A percentile compares a stretch with the other conserved stretches of the same genome.
These are phyloP conservation scores for Alitta virens DNA, from an alignment of 2,888 invertebrate genomes.

Conservation along the genomic window DNA sequence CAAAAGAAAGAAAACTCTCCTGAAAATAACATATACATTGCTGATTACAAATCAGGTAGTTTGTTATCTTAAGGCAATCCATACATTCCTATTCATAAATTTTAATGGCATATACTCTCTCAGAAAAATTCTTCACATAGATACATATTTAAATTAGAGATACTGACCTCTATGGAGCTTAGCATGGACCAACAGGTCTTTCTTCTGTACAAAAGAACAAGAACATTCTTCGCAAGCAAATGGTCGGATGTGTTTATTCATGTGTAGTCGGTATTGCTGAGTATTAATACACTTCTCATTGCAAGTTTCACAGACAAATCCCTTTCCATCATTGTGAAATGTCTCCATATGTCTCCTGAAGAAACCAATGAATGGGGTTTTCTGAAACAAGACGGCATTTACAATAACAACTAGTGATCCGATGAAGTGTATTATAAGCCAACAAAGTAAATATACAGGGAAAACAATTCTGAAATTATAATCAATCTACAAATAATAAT, in stretches of 20 bases:
- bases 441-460: no score
- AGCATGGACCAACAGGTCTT: slow-evolving; percentile 5
- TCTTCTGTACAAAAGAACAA: background rate
- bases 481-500: no score
- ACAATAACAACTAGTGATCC: no score
- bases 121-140: no score
- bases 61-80: no score
- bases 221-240: slow-evolving; percentile 14
- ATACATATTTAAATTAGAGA: no score
- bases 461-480: no score
- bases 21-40: background rate
- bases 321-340: background rate
- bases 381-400: no score
- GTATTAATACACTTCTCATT: background rate
- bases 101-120: no score
- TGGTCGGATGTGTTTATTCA: slow-evolving; percentile 5
- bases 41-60: no score
- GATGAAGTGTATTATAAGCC: no score
- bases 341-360: background rate
- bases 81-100: no score
- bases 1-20: slow-evolving; percentile 3
- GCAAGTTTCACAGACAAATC: slow-evolving; percentile 2
- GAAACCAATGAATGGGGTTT: slow-evolving; percentile 6
- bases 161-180: slow-evolving; percentile 12
- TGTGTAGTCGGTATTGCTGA: background rate